These are phyloP conservation scores for Coranthus polyacanthus DNA, from an alignment of 2,797 vertebrate species.

Conservation along the genomic window DNA sequence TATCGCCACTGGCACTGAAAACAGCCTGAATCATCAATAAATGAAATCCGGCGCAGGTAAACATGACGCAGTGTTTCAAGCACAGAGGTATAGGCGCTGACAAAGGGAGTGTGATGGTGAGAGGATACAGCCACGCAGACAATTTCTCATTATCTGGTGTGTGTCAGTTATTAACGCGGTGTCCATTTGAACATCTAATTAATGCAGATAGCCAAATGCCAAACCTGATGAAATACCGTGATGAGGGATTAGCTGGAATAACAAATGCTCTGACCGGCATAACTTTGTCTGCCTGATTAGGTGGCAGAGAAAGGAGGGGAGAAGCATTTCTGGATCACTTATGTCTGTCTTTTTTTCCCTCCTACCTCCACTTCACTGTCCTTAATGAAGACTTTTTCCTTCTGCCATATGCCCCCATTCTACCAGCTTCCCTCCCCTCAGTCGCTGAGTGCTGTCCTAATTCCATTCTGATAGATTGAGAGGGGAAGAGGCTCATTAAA, in stretches of 20 bases:
- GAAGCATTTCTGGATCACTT: slow-evolving; percentile 60
- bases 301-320: slow-evolving; percentile 31
- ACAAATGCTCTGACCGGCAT: slow-evolving; percentile 72
- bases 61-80: slow-evolving; percentile 48
- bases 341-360: slow-evolving; percentile 31
- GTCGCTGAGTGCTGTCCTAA: slow-evolving; percentile 70
- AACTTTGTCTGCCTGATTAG: slow-evolving; percentile 77
- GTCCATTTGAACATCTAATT: slow-evolving; percentile 76
- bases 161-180: slow-evolving; percentile 66
- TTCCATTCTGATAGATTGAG: slow-evolving; percentile 76
- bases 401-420: slow-evolving; percentile 68
- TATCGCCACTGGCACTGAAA: slow-evolving; percentile 68
- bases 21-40: slow-evolving; percentile 73
- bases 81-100: slow-evolving; percentile 32
- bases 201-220: slow-evolving; percentile 82
- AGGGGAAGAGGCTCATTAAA: slow-evolving; percentile 75
- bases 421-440: slow-evolving; percentile 60
- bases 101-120: slow-evolving; percentile 30
- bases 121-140: slow-evolving; percentile 36
- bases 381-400: slow-evolving; percentile 75
- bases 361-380: slow-evolving; percentile 60
- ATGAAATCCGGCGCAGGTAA: slow-evolving; percentile 64
- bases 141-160: slow-evolving; percentile 67
- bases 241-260: slow-evolving; percentile 81
- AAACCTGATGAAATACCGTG: slow-evolving; percentile 77